phyloP scores from a whole-genome alignment of 53 echinoderm and acorn worm genomes.

The Holothuria leucospilota region DNA sequence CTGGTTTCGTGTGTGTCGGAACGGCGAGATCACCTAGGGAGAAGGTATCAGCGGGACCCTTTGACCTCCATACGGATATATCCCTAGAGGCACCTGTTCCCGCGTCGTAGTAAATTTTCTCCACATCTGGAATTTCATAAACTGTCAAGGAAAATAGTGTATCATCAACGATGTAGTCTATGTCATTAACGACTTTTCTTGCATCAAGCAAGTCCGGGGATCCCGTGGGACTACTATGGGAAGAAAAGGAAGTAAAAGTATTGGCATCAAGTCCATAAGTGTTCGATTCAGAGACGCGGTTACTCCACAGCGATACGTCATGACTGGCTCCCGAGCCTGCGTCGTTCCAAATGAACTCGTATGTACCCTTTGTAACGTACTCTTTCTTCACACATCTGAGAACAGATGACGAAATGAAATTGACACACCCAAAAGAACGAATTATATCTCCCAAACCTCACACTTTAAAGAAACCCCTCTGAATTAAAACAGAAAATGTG shows the following conservation, averaged over 20 bases:
- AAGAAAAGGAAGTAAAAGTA: background rate
- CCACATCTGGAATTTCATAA: no score
- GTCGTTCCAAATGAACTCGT: slow-evolving; percentile 8
- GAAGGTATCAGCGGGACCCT: background rate
- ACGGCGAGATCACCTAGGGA: background rate
- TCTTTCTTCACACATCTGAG: slow-evolving; percentile 10
- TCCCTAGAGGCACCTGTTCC: no score
- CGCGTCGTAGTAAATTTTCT: no score
- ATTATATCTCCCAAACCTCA: no score
- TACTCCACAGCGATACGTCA: background rate
- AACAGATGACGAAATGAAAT: no score
- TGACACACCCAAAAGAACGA: no score
- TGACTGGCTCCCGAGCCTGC: background rate
- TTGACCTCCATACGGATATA: background rate
- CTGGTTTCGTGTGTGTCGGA: background rate
- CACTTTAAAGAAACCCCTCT: no score
- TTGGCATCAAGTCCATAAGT: background rate
- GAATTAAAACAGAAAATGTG: no score
- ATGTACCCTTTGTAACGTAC: background rate
- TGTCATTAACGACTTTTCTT: background rate
- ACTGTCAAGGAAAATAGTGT: no score
- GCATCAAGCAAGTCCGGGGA: background rate
- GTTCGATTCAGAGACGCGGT: background rate
- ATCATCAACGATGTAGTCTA: background rate
- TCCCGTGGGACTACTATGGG: background rate